These are phyloP conservation scores for Scolanthus callimorphus DNA, from an alignment of 92 coral and sea anemone species.

Conservation along the genomic window DNA sequence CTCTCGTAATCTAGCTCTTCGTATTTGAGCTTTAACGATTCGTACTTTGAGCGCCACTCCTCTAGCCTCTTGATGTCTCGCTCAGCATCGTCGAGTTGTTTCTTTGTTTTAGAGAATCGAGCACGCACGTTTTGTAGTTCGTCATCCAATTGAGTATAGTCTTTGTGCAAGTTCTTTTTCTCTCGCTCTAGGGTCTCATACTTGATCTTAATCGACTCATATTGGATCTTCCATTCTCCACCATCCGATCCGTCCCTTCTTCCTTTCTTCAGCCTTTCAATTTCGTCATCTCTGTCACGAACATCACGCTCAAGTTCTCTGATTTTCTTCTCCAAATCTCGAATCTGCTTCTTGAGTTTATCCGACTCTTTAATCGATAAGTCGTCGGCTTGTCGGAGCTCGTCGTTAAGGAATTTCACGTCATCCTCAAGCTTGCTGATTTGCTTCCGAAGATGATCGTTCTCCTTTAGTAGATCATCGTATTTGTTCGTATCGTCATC, in stretches of 20 bases:
- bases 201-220: slow-evolving; percentile 46
- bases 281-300: slow-evolving; percentile 48
- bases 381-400: slow-evolving; percentile 50
- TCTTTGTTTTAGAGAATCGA: slow-evolving; percentile 33
- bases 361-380: slow-evolving; percentile 44
- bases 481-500: not conserved
- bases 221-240: slow-evolving; percentile 56
- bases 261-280: slow-evolving; percentile 56
- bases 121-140: slow-evolving; percentile 52
- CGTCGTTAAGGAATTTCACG: slow-evolving; percentile 46
- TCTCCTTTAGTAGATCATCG: slow-evolving; percentile 50
- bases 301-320: slow-evolving; percentile 61
- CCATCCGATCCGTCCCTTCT: slow-evolving; percentile 54
- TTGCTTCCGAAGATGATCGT: slow-evolving; percentile 57
- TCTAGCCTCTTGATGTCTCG: slow-evolving; percentile 44
- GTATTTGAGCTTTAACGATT: slow-evolving; percentile 65
- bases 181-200: slow-evolving; percentile 54
- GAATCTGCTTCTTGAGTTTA: slow-evolving; percentile 47
- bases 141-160: slow-evolving; percentile 33
- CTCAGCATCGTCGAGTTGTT: slow-evolving; percentile 39
- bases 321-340: slow-evolving; percentile 47
- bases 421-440: slow-evolving; percentile 68
- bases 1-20: slow-evolving; percentile 78
- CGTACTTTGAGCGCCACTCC: slow-evolving; percentile 73
- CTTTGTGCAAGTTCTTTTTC: slow-evolving; percentile 33